Evolutionary conservation across 2,888 invertebrate genomes (phyloP), one percentile per base, ranked within the genome.

Genomic region (Stratiomys singularior): DNA sequence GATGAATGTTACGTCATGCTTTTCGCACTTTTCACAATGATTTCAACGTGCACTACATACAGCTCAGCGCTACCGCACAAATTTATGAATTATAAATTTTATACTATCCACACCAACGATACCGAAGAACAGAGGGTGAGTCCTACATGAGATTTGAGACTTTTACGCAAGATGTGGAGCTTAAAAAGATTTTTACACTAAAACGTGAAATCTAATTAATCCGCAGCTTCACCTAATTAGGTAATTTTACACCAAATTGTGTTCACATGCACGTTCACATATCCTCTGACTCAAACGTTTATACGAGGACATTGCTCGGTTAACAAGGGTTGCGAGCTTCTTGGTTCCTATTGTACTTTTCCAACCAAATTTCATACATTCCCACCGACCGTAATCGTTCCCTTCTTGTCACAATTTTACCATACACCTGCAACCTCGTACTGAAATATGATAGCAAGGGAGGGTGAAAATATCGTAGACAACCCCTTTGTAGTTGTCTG

Each of bases 211-310:
- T 78, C 79, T 78, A 79, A 78, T 79, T 79, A 79, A 79, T 79
- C 77, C 77, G 67, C 77, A 78, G 67, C 78, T 63, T 25, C 52
- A 56, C 74, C 67, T 79, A 79, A 78, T 79, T 79, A 79, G 79
- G 79, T 79, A 79, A 79, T 78, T 79, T 79, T 79, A 79, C 78
- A 78, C 78, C 77, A 77, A 79, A 76, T 77, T 78, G 76, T 69
- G 78, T 76, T 79, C 77, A 79, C 78, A 79, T 78, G 77, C 60
- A 60, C 47, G 58, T 37, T 44, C 74, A 47, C 58, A 28, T 69
- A 67, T 64, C 64, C 64, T 3, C 18, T 27, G 21, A 30, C 56
- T 25, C 3, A 52, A 13, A 56, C 18, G 52, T 37, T 18, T 21
- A 72, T 52, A 52, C 15, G 52, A 52, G 18, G 52, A 60, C 60